These are phyloP conservation scores for Drosophila sulfurigaster DNA, from an alignment of 1,140 invertebrate genomes.

Conservation along the genomic window DNA sequence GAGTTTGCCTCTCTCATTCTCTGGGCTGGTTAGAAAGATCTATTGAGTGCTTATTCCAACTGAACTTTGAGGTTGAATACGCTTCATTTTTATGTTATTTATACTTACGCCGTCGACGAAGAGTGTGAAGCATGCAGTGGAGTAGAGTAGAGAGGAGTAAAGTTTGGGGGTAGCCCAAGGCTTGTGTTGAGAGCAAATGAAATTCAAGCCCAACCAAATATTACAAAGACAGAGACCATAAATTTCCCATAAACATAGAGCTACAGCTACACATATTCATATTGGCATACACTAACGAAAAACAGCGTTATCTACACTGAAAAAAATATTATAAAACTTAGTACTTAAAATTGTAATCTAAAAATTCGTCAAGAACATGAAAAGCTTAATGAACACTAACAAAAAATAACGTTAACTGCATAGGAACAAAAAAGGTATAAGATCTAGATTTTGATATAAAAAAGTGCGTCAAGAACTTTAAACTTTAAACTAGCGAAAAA, in stretches of 20 bases:
- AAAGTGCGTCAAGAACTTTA: too few species aligned
- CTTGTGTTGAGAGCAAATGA: constrained; percentile 65
- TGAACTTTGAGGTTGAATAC: constrained; percentile 82
- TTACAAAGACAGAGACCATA: constrained; percentile 8
- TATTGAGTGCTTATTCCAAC: constrained; percentile 82
- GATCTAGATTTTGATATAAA: too few species aligned
- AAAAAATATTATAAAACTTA: too few species aligned
- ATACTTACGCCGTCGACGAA: constrained; percentile 23
- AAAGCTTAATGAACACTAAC: too few species aligned
- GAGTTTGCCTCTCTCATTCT: neutral
- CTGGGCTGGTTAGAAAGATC: constrained; percentile 51
- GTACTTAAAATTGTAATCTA: too few species aligned
- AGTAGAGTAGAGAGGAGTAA: neutral
- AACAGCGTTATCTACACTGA: neutral
- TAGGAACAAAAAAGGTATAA: too few species aligned
- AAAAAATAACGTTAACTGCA: too few species aligned
- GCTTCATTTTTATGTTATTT: constrained; percentile 83
- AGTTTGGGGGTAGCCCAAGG: neutral
- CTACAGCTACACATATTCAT: constrained; percentile 16
- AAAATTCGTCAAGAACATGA: too few species aligned
- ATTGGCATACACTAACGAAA: constrained; percentile 7
- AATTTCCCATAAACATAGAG: constrained; percentile 8
- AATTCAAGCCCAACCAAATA: constrained; percentile 45
- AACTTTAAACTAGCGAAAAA: too few species aligned
- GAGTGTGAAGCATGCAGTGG: constrained; percentile 30